Conservation (phyloP, 2,113 vertebrate species). For the Macquaria ambigua region DNA sequence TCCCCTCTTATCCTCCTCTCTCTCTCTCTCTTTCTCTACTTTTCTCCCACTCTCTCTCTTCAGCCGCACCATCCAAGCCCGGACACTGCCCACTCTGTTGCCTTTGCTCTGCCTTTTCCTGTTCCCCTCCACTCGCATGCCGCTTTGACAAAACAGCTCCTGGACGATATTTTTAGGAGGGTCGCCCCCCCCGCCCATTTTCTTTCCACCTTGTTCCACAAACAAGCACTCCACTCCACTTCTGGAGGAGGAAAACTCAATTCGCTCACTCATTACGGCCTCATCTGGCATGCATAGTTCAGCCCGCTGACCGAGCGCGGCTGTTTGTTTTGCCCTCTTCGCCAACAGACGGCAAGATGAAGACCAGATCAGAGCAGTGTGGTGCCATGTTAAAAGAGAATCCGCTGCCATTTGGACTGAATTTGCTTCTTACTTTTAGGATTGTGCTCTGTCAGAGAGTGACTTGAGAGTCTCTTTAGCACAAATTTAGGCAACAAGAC, state of each 20-base stretch:
- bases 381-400: slow-evolving; percentile 14
- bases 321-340: slow-evolving; percentile 37
- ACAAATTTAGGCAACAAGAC: background rate
- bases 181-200: slow-evolving; percentile 47
- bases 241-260: slow-evolving; percentile 61
- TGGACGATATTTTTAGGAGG: slow-evolving; percentile 75
- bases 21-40: background rate
- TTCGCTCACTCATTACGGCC: slow-evolving; percentile 53
- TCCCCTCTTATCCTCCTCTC: slow-evolving; percentile 18
- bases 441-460: background rate
- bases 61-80: background rate
- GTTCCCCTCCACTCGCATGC: background rate
- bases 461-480: background rate
- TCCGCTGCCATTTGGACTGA: background rate
- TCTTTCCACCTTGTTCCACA: slow-evolving; percentile 76
- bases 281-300: slow-evolving; percentile 32
- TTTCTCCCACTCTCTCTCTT: background rate
- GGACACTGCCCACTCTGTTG: slow-evolving; percentile 61
- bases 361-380: slow-evolving; percentile 23
- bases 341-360: slow-evolving; percentile 19
- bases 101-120: slow-evolving; percentile 1
- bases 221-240: slow-evolving; percentile 66
- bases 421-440: background rate
- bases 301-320: slow-evolving; percentile 30
- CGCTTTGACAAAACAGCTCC: slow-evolving; percentile 48